Evolutionary conservation across 2,888 invertebrate genomes (phyloP).

Genomic region (Mesorhabditis spiculigera): DNA sequence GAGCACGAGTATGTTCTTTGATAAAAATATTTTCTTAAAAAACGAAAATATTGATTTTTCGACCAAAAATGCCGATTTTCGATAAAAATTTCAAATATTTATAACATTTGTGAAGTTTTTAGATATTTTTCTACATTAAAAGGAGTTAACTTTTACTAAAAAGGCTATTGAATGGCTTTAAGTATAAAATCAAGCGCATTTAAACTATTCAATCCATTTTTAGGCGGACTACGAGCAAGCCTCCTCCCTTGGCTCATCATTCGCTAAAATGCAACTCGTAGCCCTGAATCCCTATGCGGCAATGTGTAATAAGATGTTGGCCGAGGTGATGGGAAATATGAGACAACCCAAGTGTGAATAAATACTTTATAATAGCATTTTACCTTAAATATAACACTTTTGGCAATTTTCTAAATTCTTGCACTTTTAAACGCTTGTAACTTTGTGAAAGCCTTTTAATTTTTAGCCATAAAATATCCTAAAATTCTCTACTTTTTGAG

Average conservation of each 20-base stretch:
- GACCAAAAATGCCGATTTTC: too few relatives aligned
- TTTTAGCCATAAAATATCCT: too few relatives aligned
- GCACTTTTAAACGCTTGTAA: too few relatives aligned
- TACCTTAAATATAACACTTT: too few relatives aligned
- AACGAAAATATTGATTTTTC: too few relatives aligned
- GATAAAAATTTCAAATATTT: not conserved
- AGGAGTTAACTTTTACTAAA: too few relatives aligned
- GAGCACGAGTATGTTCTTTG: constrained; percentile 63
- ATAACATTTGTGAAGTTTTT: too few relatives aligned
- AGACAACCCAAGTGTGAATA: constrained; percentile 21
- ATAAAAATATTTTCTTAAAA: not conserved
- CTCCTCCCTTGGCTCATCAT: constrained; percentile 77
- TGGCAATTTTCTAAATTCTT: too few relatives aligned
- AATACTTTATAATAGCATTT: not conserved
- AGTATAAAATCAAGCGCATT: not conserved
- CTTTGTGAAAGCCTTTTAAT: too few relatives aligned
- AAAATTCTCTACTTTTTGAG: too few relatives aligned
- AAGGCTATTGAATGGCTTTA: not conserved
- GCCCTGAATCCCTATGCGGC: constrained; percentile 90
- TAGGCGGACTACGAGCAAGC: constrained; percentile 75
- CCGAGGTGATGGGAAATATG: constrained; percentile 50
- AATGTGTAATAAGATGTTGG: constrained; percentile 80
- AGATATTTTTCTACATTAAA: too few relatives aligned
- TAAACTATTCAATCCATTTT: not conserved
- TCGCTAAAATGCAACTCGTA: constrained; percentile 78